Evolutionary conservation across 2,113 vertebrate species (phyloP).

Genomic region (Pimephales promelas): DNA sequence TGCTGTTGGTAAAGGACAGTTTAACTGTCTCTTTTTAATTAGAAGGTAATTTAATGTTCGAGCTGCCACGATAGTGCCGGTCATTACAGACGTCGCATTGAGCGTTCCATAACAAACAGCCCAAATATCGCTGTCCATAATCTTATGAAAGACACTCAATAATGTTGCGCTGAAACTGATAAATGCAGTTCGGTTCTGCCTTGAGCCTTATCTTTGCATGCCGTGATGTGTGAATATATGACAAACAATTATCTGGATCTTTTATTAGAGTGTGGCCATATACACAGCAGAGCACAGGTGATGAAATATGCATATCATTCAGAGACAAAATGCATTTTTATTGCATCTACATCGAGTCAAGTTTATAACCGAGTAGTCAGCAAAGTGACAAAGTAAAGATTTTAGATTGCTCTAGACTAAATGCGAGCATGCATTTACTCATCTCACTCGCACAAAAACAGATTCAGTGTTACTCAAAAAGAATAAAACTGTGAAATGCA

Average conservation of each 20-base stretch:
- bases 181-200: conserved; percentile 45
- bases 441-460: too few relatives aligned
- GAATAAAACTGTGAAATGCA: too few relatives aligned
- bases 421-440: too few relatives aligned
- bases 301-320: conserved; percentile 67
- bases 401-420: conserved; percentile 74
- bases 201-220: conserved; percentile 3
- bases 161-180: conserved; percentile 68
- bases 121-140: conserved; percentile 68
- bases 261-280: not conserved
- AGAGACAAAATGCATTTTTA: conserved; percentile 96
- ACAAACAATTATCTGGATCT: not conserved
- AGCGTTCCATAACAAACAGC: conserved; percentile 85
- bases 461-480: too few relatives aligned
- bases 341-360: conserved; percentile 93
- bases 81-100: conserved; percentile 81
- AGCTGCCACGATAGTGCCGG: conserved; percentile 82
- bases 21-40: conserved; percentile 99
- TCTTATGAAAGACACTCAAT: conserved; percentile 3
- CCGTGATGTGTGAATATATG: not conserved
- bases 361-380: conserved; percentile 89
- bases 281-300: not conserved
- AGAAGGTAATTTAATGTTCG: conserved; percentile 93
- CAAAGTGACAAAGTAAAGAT: conserved; percentile 80
- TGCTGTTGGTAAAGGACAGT: conserved; percentile 96